These are phyloP conservation scores for Vanacampus margaritifer DNA, from an alignment of 2,113 vertebrate genomes.

Conservation along the genomic window DNA sequence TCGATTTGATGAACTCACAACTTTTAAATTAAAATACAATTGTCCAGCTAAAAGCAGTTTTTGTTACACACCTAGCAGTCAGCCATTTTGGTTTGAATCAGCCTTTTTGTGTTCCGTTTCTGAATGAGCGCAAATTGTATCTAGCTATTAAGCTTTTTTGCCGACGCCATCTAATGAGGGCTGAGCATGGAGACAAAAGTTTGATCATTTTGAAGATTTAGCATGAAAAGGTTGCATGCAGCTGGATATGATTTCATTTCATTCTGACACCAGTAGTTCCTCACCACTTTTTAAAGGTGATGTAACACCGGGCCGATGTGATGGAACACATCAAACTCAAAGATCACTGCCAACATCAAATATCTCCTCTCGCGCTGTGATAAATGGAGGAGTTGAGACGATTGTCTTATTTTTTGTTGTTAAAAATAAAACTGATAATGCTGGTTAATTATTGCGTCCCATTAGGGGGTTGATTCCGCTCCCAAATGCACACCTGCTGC, in stretches of 20 bases:
- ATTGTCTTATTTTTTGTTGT: neutral
- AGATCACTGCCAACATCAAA: neutral
- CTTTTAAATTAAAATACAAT: no score
- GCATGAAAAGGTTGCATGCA: neutral
- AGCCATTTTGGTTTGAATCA: neutral
- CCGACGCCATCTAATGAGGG: neutral
- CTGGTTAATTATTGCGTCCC: constrained; percentile 19
- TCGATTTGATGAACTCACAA: no score
- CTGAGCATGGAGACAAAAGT: neutral
- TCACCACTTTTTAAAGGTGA: neutral
- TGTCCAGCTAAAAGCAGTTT: no score
- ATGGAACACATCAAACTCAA: neutral
- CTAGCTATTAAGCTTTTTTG: no score
- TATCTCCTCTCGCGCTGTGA: neutral
- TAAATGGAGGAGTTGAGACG: neutral
- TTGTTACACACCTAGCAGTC: no score
- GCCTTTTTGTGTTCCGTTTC: neutral
- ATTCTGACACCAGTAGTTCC: neutral
- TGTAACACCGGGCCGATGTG: neutral
- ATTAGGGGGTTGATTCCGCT: constrained; percentile 48
- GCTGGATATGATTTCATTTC: neutral
- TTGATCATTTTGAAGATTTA: neutral
- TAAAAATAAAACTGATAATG: neutral
- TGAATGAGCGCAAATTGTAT: no score
- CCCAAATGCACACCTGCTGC: neutral